These are phyloP conservation scores for Cataglyphis hispanica DNA, from an alignment of 1,140 invertebrate species.

Conservation along the genomic window DNA sequence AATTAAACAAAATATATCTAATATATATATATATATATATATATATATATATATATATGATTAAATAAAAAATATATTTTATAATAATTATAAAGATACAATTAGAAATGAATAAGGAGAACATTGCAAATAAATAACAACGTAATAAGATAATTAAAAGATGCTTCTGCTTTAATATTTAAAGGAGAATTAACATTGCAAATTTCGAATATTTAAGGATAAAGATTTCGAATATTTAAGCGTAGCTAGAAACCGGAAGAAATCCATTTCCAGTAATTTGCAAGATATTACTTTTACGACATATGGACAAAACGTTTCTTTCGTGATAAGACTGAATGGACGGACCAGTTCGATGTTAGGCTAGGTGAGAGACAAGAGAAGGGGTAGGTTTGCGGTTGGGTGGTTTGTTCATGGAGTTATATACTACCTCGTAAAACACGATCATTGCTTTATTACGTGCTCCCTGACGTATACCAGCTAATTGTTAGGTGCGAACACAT, in stretches of 20 bases:
- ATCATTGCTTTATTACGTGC: constrained; percentile 85
- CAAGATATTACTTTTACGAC: constrained; percentile 79
- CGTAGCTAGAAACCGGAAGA: constrained; percentile 21
- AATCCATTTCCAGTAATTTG: constrained; percentile 73
- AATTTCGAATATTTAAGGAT: constrained; percentile 20
- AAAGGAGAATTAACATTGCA: background rate
- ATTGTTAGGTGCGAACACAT: constrained; percentile 84
- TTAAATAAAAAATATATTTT: too few relatives aligned
- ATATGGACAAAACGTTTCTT: constrained; percentile 78
- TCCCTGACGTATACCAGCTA: constrained; percentile 81
- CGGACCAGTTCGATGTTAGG: constrained; percentile 65
- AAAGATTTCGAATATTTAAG: constrained; percentile 10
- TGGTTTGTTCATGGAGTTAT: constrained; percentile 76
- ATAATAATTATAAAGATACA: too few relatives aligned
- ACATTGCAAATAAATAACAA: too few relatives aligned
- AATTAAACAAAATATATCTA: too few relatives aligned
- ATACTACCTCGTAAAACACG: constrained; percentile 84
- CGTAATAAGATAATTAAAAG: too few relatives aligned
- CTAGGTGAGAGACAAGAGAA: constrained; percentile 67
- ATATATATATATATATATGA: too few relatives aligned
- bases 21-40: too few relatives aligned
- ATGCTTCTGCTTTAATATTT: background rate
- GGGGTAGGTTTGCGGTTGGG: constrained; percentile 69
- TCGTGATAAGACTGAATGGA: constrained; percentile 74
- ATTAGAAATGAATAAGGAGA: too few relatives aligned